Evolutionary conservation across 2,113 vertebrate species (phyloP), one percentile per base, ranked within the genome.

Genomic region (Lepus americanus): DNA sequence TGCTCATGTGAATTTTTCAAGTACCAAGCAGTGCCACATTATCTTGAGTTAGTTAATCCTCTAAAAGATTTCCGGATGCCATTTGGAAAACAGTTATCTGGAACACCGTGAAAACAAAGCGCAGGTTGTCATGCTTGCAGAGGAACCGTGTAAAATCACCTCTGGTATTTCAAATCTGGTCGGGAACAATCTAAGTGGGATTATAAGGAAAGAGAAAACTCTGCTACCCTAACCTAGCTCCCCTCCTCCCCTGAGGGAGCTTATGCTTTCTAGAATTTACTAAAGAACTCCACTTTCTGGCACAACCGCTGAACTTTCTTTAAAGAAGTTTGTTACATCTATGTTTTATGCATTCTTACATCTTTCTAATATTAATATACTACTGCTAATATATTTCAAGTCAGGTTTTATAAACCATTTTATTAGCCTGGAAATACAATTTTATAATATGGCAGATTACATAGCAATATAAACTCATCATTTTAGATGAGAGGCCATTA

Each of bases 381-480:
- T 82, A 79, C 61, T 91, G n/a, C 7, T 36, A 93, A 66, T 88
- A 82, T 78, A 95, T 92, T 94, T 95, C 63, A 94, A 88, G 61
- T 93, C 67, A 81, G 82, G 23, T 53, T 95, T 96, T 95, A 90
- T 89, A 96, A 97, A 72, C 78, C 63, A 79, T 82, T 97, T 97
- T 96, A 96, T 96, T 96, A 90, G 73, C 85, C 64, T 92, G 14
- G 78, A 96, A 96, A 96, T 79, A 90, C 55, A 94, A 94, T 95
- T 96, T 95, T 96, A 85, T 94, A 96, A 96, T 94, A 90, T 94
- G 73, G 95, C 74, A 94, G 73, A 94, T 94, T 87, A 94, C 78
- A 86, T 23, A 61, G 84, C 77, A 88, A 94, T 94, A 95, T 93
- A 95, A 95, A 85, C 73, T 95, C 94, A 74, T 95, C 73, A 89